Base-by-base conservation (phyloP, 2,113 vertebrate genomes). In the Plectropomus leopardus region DNA sequence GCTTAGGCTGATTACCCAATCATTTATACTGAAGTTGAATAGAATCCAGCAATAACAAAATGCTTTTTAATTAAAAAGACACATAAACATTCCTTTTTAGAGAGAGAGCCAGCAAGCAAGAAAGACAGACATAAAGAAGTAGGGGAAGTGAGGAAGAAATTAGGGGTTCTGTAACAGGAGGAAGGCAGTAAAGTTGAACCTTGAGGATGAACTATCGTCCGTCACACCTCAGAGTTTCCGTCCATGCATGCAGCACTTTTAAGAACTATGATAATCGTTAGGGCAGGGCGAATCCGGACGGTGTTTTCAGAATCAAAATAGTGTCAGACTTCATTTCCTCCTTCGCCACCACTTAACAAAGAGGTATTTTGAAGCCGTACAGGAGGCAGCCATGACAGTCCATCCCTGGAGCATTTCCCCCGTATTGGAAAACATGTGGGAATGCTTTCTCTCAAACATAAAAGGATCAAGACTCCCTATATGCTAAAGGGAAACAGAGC, bases 381-480 rank as follows among this genome's bases (percentile, higher is more conserved):
- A 94, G 92, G 89, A 92, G 87, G 91, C 69, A 68, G 84, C 90
- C 77, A 76, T 64, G 81, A 84, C 94, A 93, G 82, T 85, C 74
- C 92, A 94, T 96, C 96, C 96, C 95, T 84, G 93, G 94, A 96
- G 93, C 92, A 95, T 95, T 95, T 96, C 80, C 86, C 89, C 90
- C 88, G 86, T 95, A 92, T 96, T 97, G 95, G 92, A 92, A 95
- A 95, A 96, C 96, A 97, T 95, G 92, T 97, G 96, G 95, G 92
- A 97, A 95, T 96, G 91, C 92, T 97, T 98, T 97, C 90, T 90
- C 82, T 93, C 89, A 90, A 87, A 96, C 94, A 95, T 96, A 93
- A 96, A 96, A 97, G 91, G 80, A 87, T 76, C 50, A 71, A 93
- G 89, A 92, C 91, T 77, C 89, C 85, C 75, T 87, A 85, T 87